A percentile compares a stretch with the other conserved stretches of the same genome.
Evolutionary conservation across 2,888 invertebrate genomes (phyloP).

Genomic region (Phlogophora meticulosa): DNA sequence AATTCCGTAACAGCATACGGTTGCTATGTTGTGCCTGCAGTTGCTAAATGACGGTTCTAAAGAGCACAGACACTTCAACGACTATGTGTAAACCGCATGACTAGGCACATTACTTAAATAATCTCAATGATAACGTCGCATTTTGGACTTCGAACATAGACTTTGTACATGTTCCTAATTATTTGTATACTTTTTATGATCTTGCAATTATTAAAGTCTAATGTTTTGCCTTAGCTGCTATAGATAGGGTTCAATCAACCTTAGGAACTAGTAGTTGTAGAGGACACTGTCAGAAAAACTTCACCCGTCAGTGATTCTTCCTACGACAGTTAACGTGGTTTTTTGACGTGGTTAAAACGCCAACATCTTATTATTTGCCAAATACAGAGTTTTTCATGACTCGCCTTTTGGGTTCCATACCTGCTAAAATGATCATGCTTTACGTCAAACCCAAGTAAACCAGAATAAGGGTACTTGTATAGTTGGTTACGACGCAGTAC

Average conservation of each 20-base stretch:
- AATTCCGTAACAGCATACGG: conserved; percentile 1
- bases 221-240: conserved; percentile 6
- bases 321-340: neutral
- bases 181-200: conserved; percentile 13
- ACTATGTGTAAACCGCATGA: neutral
- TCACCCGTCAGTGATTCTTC: conserved; percentile 1
- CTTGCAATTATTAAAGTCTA: conserved; percentile 13
- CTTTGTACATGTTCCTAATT: conserved; percentile 20
- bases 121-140: conserved; percentile 13
- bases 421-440: too few species aligned
- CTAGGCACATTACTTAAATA: neutral
- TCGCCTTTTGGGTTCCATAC: too few species aligned
- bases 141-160: conserved; percentile 23
- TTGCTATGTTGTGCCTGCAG: neutral
- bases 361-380: neutral
- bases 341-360: neutral
- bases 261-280: conserved; percentile 7
- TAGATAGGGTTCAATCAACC: conserved; percentile 27
- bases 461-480: too few species aligned
- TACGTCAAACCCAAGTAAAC: too few species aligned
- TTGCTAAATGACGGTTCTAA: neutral
- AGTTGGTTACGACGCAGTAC: too few species aligned
- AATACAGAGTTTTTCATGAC: too few species aligned
- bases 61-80: neutral
- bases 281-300: conserved; percentile 7